A percentile compares a stretch with the other conserved stretches of the same genome.
phyloP scores from a whole-genome alignment of 2,888 invertebrate species.

The Heteromurus nitidus region DNA sequence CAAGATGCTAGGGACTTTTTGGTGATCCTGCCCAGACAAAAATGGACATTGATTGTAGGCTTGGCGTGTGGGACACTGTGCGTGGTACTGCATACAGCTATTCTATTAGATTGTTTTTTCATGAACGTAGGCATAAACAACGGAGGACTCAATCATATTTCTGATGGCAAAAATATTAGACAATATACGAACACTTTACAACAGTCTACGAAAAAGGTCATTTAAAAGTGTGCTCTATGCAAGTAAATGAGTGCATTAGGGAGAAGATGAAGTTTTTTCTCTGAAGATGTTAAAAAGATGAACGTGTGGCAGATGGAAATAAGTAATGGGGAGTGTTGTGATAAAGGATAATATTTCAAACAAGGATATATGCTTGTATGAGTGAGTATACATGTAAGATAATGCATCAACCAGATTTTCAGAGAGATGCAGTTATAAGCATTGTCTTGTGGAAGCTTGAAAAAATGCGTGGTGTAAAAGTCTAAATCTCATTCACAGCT shows the following conservation, averaged over 20 bases:
- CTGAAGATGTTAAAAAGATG: background rate
- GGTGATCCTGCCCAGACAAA: constrained; percentile 30
- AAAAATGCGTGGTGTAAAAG: too few relatives aligned
- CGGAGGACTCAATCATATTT: too few relatives aligned
- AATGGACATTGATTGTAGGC: constrained; percentile 49
- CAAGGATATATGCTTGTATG: background rate
- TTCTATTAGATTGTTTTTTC: too few relatives aligned
- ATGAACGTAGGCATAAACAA: too few relatives aligned
- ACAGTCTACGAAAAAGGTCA: background rate
- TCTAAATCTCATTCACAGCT: too few relatives aligned
- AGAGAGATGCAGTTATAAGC: too few relatives aligned
- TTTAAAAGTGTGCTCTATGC: background rate
- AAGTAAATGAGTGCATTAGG: background rate
- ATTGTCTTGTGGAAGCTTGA: too few relatives aligned
- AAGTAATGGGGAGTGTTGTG: background rate
- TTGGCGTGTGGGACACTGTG: constrained; percentile 52
- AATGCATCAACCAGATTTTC: too few relatives aligned
- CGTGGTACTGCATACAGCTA: background rate
- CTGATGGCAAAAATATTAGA: background rate
- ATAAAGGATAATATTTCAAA: background rate
- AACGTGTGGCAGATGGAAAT: constrained; percentile 28
- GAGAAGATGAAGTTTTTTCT: constrained; percentile 22
- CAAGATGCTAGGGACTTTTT: too few relatives aligned
- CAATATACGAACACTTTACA: background rate
- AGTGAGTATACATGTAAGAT: background rate